Evolutionary conservation across 2,888 invertebrate species (phyloP).

Genomic region (Clusia tigrina): DNA sequence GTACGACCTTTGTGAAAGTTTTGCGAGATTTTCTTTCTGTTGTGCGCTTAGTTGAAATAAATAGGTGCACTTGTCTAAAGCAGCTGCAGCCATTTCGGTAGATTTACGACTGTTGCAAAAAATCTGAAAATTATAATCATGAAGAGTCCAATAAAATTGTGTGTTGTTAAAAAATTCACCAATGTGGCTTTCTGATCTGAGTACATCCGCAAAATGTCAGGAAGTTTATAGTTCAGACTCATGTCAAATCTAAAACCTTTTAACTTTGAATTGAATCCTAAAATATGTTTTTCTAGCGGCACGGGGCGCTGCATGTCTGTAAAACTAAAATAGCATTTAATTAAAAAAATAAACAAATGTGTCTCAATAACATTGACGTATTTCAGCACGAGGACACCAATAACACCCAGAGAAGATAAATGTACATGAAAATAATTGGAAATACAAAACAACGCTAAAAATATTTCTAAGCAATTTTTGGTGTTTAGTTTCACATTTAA

Average conservation of each 20-base stretch:
- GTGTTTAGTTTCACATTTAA: too few relatives aligned
- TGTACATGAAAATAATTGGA: too few relatives aligned
- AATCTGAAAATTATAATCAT: conserved; percentile 65
- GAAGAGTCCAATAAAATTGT: conserved; percentile 3
- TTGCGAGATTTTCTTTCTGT: conserved; percentile 24
- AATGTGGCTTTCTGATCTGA: conserved; percentile 78
- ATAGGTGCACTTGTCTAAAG: conserved; percentile 57
- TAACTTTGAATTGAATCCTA: conserved; percentile 69
- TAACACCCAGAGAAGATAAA: too few relatives aligned
- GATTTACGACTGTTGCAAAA: conserved; percentile 83
- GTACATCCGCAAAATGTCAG: conserved; percentile 73
- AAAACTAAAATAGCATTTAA: too few relatives aligned
- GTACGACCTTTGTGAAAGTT: conserved; percentile 21
- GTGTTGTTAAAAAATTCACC: conserved; percentile 60
- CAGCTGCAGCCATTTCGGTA: conserved; percentile 73
- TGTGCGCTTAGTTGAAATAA: conserved; percentile 28
- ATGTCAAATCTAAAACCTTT: conserved; percentile 80
- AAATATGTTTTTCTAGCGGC: conserved; percentile 74
- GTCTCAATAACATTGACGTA: too few relatives aligned
- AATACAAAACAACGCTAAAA: too few relatives aligned
- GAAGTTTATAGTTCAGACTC: conserved; percentile 77
- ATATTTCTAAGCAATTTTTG: too few relatives aligned
- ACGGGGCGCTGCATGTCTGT: conserved; percentile 79
- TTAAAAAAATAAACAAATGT: too few relatives aligned
- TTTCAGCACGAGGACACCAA: too few relatives aligned